These are phyloP conservation scores for Eciton burchellii DNA, from an alignment of 1,140 invertebrate genomes.

Conservation along the genomic window DNA sequence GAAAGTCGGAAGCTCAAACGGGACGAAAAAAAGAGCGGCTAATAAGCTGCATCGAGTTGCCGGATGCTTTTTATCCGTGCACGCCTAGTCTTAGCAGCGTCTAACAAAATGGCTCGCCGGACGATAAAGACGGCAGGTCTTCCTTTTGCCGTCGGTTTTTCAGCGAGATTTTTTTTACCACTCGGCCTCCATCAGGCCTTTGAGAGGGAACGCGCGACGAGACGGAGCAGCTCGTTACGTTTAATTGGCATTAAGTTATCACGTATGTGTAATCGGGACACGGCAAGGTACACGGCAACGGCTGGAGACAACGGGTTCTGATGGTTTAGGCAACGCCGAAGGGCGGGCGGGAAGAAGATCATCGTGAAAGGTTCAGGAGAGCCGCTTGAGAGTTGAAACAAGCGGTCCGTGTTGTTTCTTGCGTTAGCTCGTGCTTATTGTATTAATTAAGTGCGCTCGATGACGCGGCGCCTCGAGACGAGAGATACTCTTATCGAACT, in stretches of 20 bases:
- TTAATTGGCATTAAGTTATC: conserved; percentile 31
- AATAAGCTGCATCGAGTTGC: conserved; percentile 21
- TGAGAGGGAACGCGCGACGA: not conserved
- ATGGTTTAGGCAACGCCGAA: conserved; percentile 29
- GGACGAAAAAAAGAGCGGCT: not conserved
- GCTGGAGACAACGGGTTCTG: conserved; percentile 35
- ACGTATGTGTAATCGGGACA: no score
- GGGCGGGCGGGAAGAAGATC: conserved; percentile 24
- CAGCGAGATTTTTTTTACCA: not conserved
- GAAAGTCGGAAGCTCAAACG: conserved; percentile 9
- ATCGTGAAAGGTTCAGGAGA: conserved; percentile 31
- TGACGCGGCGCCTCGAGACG: conserved; percentile 15
- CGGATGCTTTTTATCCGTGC: not conserved
- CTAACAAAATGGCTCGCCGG: not conserved
- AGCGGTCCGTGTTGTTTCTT: conserved; percentile 37
- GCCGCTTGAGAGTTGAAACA: conserved; percentile 4
- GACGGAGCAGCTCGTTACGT: not conserved
- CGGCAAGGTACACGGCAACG: conserved; percentile 5
- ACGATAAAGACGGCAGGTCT: not conserved
- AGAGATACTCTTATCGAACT: not conserved
- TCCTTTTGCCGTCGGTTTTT: not conserved
- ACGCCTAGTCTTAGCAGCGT: not conserved
- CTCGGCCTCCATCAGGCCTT: not conserved
- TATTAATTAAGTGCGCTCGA: conserved; percentile 37
- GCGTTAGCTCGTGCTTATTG: conserved; percentile 23